Percentiles rank a stretch among this genome's conserved stretches.
phyloP scores from a whole-genome alignment of 1,140 invertebrate genomes.

The Rhysida immarginata region DNA sequence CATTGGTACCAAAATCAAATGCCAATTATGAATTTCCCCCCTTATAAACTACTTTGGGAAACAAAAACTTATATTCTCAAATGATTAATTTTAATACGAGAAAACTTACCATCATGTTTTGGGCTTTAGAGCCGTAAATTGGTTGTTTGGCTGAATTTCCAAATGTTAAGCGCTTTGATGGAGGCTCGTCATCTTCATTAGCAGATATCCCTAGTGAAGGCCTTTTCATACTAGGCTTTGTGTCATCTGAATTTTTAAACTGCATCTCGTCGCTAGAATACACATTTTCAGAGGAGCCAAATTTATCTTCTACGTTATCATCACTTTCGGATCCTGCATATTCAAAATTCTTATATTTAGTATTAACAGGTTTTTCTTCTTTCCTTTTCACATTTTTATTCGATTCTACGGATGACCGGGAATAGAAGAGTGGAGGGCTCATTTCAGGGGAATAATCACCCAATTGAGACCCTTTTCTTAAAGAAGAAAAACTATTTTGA shows the following conservation, averaged over 20 bases:
- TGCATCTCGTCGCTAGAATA: not conserved
- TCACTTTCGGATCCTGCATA: not conserved
- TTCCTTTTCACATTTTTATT: conserved; percentile 2
- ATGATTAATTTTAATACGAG: not conserved
- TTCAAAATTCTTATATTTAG: not conserved
- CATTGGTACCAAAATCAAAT: not conserved
- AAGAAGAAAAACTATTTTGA: not conserved
- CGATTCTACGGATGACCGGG: not conserved
- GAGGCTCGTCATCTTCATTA: not conserved
- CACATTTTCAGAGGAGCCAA: not conserved
- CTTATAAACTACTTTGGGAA: not conserved
- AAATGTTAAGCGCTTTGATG: not conserved
- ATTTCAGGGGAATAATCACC: conserved; percentile 9
- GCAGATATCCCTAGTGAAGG: not conserved
- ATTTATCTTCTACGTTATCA: not conserved
- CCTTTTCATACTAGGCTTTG: too few relatives aligned
- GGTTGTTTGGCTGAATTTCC: not conserved
- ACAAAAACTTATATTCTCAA: not conserved
- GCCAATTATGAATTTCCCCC: not conserved
- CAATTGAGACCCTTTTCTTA: not conserved
- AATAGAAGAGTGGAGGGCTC: not conserved
- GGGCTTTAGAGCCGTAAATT: not conserved
- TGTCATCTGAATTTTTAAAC: too few relatives aligned
- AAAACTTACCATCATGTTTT: not conserved
- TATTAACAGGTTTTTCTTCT: not conserved